A percentile compares a stretch with the other conserved stretches of the same genome.
phyloP scores from a whole-genome alignment of 2,113 vertebrate species.

The Mobula hypostoma region DNA sequence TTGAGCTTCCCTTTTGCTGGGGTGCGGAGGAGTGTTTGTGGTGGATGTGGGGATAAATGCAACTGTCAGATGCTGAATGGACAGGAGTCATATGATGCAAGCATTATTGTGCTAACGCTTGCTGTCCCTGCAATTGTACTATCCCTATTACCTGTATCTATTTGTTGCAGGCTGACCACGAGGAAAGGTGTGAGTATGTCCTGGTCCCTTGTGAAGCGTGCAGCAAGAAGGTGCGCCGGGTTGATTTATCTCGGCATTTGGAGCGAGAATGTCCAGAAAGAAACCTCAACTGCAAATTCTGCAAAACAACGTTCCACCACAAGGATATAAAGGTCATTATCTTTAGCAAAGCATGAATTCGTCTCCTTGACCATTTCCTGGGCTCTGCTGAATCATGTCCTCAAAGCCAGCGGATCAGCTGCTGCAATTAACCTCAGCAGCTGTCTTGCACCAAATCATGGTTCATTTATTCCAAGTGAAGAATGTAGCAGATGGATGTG shows the following conservation, averaged over 20 bases:
- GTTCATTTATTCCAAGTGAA: neutral
- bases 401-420: neutral
- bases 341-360: neutral
- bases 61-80: neutral
- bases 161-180: constrained; percentile 52
- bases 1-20: neutral
- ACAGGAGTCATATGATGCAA: too few relatives aligned
- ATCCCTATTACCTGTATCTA: neutral
- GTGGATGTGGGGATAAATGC: neutral
- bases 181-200: constrained; percentile 58
- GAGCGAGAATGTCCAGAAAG: constrained; percentile 63
- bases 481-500: neutral
- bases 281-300: constrained; percentile 65
- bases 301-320: constrained; percentile 57
- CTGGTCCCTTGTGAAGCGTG: constrained; percentile 57
- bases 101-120: neutral
- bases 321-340: constrained; percentile 55
- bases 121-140: neutral
- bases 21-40: neutral
- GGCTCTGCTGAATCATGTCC: neutral
- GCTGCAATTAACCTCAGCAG: neutral
- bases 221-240: constrained; percentile 47
- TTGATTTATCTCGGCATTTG: constrained; percentile 58
- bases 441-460: neutral
- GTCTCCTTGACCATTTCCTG: neutral